Evolutionary conservation across 2,113 vertebrate species (phyloP).

Genomic region (Prinia subflava): DNA sequence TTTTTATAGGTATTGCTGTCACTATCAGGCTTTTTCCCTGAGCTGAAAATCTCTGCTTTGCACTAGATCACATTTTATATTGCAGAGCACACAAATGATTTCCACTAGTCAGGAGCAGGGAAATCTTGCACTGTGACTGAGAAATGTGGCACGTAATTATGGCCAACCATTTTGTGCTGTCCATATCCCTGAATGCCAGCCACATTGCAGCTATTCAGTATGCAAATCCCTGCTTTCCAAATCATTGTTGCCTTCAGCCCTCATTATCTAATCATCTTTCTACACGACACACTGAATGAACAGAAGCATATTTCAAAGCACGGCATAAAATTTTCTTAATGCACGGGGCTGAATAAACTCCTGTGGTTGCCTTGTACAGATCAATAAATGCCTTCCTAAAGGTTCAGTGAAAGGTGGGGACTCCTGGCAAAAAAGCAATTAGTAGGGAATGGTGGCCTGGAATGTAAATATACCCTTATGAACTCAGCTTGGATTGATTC

Average conservation of each 20-base stretch:
- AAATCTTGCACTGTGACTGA: background rate
- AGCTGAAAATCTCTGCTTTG: background rate
- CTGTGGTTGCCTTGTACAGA: background rate
- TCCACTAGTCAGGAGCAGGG: background rate
- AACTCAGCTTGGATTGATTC: background rate
- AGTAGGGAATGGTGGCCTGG: background rate
- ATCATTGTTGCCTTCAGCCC: conserved; percentile 25
- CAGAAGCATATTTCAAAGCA: conserved; percentile 29
- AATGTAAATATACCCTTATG: background rate
- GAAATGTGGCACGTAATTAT: background rate
- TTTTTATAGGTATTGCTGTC: background rate
- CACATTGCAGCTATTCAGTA: background rate
- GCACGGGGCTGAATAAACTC: background rate
- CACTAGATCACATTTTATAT: background rate
- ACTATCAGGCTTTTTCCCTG: background rate
- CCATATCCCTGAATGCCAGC: background rate
- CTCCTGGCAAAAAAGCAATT: background rate
- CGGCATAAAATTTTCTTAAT: background rate
- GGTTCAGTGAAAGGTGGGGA: background rate
- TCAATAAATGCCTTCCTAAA: background rate
- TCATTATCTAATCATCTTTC: conserved; percentile 41
- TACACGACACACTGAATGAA: background rate
- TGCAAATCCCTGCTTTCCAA: conserved; percentile 33
- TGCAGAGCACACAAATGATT: background rate
- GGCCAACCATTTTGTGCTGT: background rate